Conservation (phyloP, 2,113 vertebrate genomes). For the Corvus hawaiiensis region DNA sequence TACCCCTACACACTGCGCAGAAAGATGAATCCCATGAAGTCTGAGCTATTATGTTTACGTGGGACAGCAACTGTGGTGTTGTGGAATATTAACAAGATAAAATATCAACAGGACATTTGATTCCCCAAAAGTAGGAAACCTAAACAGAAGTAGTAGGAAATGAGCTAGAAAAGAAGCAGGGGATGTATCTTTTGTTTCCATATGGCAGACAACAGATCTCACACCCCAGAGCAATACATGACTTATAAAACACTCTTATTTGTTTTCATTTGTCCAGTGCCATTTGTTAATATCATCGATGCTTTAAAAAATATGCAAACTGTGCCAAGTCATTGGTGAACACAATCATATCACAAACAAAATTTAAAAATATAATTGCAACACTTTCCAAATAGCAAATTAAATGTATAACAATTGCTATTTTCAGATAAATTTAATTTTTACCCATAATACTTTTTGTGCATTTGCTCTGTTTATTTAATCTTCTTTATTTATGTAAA, state of each 20-base stretch:
- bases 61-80: neutral
- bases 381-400: neutral
- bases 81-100: neutral
- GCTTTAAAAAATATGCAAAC: neutral
- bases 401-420: neutral
- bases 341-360: neutral
- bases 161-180: neutral
- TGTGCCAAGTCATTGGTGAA: neutral
- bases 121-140: neutral
- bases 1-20: neutral
- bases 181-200: neutral
- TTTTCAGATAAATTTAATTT: neutral
- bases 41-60: neutral
- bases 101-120: neutral
- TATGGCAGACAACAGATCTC: neutral
- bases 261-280: neutral
- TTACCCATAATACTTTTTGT: neutral
- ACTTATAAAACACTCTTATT: neutral
- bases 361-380: neutral
- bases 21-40: neutral
- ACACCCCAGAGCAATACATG: accelerated
- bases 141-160: neutral
- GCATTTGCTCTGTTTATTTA: neutral
- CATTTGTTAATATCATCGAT: neutral
- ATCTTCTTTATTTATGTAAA: neutral